These are phyloP conservation scores for Drosophila merina DNA, from an alignment of 2,888 invertebrate genomes.

Conservation along the genomic window DNA sequence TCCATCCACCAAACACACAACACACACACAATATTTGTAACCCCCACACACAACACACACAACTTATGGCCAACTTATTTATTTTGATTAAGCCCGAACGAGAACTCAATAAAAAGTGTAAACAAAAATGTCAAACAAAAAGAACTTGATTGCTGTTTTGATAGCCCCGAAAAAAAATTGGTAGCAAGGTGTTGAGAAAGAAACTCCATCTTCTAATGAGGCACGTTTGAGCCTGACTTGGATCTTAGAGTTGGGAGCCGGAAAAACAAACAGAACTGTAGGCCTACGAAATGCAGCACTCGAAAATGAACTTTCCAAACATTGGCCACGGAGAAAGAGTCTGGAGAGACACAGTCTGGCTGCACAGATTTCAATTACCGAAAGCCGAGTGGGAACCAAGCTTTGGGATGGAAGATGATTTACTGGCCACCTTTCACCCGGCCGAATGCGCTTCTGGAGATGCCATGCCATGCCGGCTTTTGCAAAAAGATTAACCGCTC, in stretches of 20 bases:
- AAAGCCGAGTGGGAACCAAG: constrained; percentile 49
- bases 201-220: constrained; percentile 60
- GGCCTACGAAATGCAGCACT: constrained; percentile 42
- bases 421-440: constrained; percentile 42
- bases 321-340: constrained; percentile 42
- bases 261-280: constrained; percentile 41
- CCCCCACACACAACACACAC: constrained; percentile 15
- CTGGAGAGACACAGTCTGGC: not conserved
- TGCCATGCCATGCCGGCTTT: constrained; percentile 12
- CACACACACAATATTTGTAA: constrained; percentile 36
- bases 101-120: constrained; percentile 72
- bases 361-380: constrained; percentile 35
- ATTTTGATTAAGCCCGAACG: constrained; percentile 73
- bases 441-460: constrained; percentile 13
- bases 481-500: constrained; percentile 62
- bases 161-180: constrained; percentile 61
- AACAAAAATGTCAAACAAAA: constrained; percentile 50
- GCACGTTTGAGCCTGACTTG: constrained; percentile 58
- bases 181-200: constrained; percentile 21
- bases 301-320: constrained; percentile 72
- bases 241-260: constrained; percentile 8
- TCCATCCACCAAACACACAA: constrained; percentile 15
- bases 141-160: constrained; percentile 66
- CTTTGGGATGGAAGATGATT: not conserved
- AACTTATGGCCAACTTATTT: constrained; percentile 67